Evolutionary conservation across 2,888 invertebrate species (phyloP).

Genomic region (Chaitophorus viminalis): DNA sequence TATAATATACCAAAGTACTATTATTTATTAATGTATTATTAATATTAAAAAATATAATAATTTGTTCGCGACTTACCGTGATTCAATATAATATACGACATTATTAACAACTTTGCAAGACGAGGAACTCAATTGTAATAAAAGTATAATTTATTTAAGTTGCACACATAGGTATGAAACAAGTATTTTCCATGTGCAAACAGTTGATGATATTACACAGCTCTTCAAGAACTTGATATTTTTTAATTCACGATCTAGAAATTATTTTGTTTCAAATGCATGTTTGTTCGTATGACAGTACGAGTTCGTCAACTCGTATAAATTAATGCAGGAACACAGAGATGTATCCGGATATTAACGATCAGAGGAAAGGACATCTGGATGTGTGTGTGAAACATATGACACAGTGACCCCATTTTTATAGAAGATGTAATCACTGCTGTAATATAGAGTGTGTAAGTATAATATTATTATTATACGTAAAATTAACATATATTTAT

Average conservation of each 20-base stretch:
- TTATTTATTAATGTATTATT: too few species aligned
- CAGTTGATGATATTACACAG: neutral
- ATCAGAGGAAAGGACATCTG: neutral
- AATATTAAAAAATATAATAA: neutral
- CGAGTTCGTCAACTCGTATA: neutral
- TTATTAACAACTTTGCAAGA: neutral
- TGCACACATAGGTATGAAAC: slow-evolving; percentile 21
- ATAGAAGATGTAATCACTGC: neutral
- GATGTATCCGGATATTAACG: neutral
- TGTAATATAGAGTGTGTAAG: too few species aligned
- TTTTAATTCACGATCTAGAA: slow-evolving; percentile 18
- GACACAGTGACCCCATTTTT: slow-evolving; percentile 2
- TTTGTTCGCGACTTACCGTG: neutral
- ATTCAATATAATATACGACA: neutral
- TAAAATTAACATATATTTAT: neutral
- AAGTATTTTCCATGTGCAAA: slow-evolving; percentile 11
- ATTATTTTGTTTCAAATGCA: neutral
- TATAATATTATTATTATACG: too few species aligned
- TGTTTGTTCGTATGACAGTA: neutral
- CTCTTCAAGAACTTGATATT: neutral
- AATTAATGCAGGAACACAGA: neutral
- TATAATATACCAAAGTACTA: too few species aligned
- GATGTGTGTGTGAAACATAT: neutral
- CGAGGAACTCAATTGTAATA: slow-evolving; percentile 1
- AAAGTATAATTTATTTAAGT: slow-evolving; percentile 8